Conservation (phyloP, 2,113 vertebrate species). For the Cichladusa arquata region DNA sequence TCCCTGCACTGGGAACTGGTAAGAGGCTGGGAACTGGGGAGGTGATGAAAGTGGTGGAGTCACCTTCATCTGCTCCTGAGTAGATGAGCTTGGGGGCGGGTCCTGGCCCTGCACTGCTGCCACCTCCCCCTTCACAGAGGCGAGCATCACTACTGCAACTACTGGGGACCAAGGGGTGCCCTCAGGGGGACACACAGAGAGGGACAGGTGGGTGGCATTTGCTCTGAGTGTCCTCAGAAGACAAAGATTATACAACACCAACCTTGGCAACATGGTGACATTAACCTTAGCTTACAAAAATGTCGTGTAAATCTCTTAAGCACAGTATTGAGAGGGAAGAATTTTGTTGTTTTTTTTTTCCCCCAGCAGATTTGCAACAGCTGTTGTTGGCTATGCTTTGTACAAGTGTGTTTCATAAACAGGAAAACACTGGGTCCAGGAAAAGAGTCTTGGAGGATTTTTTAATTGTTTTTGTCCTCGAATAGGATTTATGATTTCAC, state of each 20-base stretch:
- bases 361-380: not conserved
- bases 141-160: fast-evolving
- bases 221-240: not conserved
- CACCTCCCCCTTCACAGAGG: not conserved
- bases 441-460: not conserved
- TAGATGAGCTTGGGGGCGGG: not conserved
- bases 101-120: not conserved
- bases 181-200: not conserved
- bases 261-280: not conserved
- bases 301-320: not conserved
- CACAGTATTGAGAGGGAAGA: not conserved
- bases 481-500: not conserved
- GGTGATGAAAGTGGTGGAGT: not conserved
- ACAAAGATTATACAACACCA: not conserved
- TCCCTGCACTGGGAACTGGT: not conserved
- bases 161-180: not conserved
- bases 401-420: not conserved
- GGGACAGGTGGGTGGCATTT: not conserved
- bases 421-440: not conserved
- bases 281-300: not conserved
- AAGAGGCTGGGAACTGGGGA: not conserved
- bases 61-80: not conserved
- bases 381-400: not conserved
- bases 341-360: not conserved
- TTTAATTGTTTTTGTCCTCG: not conserved